These are phyloP conservation scores for Otus scops DNA, from an alignment of 2,797 vertebrate species.

Conservation along the genomic window DNA sequence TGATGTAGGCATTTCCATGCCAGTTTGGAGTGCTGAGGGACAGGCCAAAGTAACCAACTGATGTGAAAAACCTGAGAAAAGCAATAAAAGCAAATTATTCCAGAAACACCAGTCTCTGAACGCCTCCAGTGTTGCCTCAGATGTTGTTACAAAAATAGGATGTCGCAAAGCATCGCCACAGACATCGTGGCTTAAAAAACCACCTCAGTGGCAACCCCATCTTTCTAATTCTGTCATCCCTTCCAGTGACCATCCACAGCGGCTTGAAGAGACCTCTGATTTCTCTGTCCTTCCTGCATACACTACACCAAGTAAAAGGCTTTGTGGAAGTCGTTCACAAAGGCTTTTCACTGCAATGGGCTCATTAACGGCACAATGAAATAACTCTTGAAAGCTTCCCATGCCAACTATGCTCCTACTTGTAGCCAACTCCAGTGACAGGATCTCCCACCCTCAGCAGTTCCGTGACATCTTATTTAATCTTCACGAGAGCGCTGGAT, in stretches of 20 bases:
- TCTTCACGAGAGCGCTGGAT: conserved; percentile 21
- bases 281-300: conserved; percentile 15
- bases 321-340: not conserved
- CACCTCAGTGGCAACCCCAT: not conserved
- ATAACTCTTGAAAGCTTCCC: not conserved
- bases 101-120: not conserved
- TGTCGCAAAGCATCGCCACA: not conserved
- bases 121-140: not conserved
- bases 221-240: conserved; percentile 27
- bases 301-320: not conserved
- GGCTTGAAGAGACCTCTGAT: conserved; percentile 3
- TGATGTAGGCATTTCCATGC: conserved; percentile 84
- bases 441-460: conserved; percentile 42
- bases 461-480: not conserved
- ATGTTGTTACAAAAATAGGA: not conserved
- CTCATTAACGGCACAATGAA: not conserved
- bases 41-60: conserved; percentile 86
- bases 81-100: conserved; percentile 7
- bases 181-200: not conserved
- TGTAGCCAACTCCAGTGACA: not conserved
- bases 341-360: not conserved
- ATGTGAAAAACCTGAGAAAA: conserved; percentile 81
- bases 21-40: conserved; percentile 90
- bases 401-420: not conserved
- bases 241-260: conserved; percentile 6